Evolutionary conservation across 2,888 invertebrate genomes (phyloP).

Genomic region (Nesidiocoris tenuis): DNA sequence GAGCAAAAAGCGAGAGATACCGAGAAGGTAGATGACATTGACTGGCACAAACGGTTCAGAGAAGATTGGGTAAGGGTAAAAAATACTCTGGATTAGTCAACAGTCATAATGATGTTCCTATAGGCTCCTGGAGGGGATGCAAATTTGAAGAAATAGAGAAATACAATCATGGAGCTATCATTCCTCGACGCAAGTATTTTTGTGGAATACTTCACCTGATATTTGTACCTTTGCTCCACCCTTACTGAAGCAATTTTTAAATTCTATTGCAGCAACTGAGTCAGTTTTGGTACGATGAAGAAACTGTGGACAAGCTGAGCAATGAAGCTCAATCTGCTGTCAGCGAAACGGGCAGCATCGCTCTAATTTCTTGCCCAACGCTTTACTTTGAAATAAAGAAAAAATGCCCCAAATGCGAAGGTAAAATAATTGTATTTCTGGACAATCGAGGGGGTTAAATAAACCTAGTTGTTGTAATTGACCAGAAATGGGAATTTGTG

Average conservation of each 20-base stretch:
- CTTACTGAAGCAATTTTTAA: too few species aligned
- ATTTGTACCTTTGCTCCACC: too few species aligned
- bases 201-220: too few species aligned
- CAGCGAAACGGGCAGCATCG: constrained; percentile 65
- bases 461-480: too few species aligned
- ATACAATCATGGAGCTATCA: too few species aligned
- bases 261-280: constrained; percentile 91
- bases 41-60: constrained; percentile 60
- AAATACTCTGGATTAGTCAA: too few species aligned
- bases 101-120: too few species aligned
- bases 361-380: constrained; percentile 85
- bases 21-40: constrained; percentile 56
- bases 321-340: constrained; percentile 64
- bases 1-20: constrained; percentile 68
- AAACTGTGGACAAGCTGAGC: constrained; percentile 72
- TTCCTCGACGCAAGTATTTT: too few species aligned
- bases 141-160: too few species aligned
- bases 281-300: constrained; percentile 94
- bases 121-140: constrained; percentile 9
- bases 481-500: too few species aligned
- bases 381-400: constrained; percentile 61
- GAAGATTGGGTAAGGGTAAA: constrained; percentile 81
- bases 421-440: too few species aligned
- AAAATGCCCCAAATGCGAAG: constrained; percentile 44
- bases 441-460: too few species aligned